These are phyloP conservation scores for Pteropus rufus DNA, from an alignment of 2,797 vertebrate species.

Conservation along the genomic window DNA sequence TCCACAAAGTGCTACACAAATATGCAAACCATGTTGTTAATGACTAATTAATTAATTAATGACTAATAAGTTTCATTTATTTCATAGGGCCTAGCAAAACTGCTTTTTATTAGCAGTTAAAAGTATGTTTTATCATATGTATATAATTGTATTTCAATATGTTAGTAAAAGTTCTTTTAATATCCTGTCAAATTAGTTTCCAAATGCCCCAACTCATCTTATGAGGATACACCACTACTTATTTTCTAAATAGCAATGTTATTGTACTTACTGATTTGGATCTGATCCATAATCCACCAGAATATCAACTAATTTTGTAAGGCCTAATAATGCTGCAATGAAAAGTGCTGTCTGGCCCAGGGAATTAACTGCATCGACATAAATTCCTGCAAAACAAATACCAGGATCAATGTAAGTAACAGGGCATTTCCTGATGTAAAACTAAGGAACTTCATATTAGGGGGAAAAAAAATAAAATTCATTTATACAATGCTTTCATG, in stretches of 20 bases:
- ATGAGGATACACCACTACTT: not conserved
- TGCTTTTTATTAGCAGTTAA: not conserved
- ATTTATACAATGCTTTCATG: not conserved
- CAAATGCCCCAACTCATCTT: not conserved
- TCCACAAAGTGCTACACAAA: too few relatives aligned
- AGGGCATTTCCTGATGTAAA: not conserved
- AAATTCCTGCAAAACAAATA: slow-evolving; percentile 77
- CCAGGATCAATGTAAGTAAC: not conserved
- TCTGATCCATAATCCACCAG: slow-evolving; percentile 88
- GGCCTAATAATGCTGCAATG: slow-evolving; percentile 85
- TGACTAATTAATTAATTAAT: not conserved
- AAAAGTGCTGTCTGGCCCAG: slow-evolving; percentile 89
- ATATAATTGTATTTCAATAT: not conserved
- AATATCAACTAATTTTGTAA: slow-evolving; percentile 82
- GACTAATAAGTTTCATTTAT: not conserved
- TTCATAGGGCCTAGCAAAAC: not conserved
- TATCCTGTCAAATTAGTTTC: not conserved
- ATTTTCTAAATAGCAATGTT: not conserved
- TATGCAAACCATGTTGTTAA: not conserved
- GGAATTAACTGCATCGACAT: slow-evolving; percentile 85
- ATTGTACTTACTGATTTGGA: slow-evolving; percentile 89
- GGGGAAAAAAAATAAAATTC: not conserved
- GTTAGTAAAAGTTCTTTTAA: not conserved
- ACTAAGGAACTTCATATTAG: not conserved
- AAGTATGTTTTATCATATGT: not conserved